phyloP scores from a whole-genome alignment of 1,140 invertebrate genomes.

The Sogatella furcifera region DNA sequence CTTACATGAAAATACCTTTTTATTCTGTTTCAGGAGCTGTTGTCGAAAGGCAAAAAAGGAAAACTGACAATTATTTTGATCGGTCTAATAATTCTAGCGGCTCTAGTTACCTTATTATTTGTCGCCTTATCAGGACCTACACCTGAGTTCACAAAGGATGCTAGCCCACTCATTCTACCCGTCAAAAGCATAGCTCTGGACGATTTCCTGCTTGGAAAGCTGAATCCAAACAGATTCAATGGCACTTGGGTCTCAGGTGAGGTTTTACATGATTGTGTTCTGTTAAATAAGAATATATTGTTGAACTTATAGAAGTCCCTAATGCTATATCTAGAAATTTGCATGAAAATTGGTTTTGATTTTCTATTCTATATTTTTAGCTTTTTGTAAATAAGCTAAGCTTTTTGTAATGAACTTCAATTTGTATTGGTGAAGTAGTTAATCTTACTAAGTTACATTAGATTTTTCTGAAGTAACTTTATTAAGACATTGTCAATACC shows the following conservation, averaged over 20 bases:
- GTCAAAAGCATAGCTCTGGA: conserved; percentile 27
- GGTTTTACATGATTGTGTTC: conserved; percentile 20
- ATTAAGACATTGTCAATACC: too few relatives aligned
- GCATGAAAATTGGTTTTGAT: too few relatives aligned
- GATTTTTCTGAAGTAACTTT: too few relatives aligned
- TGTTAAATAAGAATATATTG: conserved; percentile 38
- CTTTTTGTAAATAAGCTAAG: too few relatives aligned
- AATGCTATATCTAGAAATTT: too few relatives aligned
- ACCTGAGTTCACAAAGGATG: conserved; percentile 11
- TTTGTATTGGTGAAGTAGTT: too few relatives aligned
- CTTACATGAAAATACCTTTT: too few relatives aligned
- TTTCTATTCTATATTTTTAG: too few relatives aligned
- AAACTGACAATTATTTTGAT: conserved; percentile 29
- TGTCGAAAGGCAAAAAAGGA: conserved; percentile 31
- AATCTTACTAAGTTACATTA: too few relatives aligned
- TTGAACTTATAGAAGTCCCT: too few relatives aligned
- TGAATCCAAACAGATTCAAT: conserved; percentile 38
- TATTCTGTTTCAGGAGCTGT: conserved; percentile 32
- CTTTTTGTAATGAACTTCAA: too few relatives aligned
- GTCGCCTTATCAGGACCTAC: conserved; percentile 8
- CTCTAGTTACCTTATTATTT: conserved; percentile 6
- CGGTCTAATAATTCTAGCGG: conserved; percentile 24
- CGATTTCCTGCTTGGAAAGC: conserved; percentile 34
- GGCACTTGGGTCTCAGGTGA: conserved; percentile 40
- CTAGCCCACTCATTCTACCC: background rate